These are phyloP conservation scores for Idaea aversata DNA, from an alignment of 2,888 invertebrate genomes.

Conservation along the genomic window DNA sequence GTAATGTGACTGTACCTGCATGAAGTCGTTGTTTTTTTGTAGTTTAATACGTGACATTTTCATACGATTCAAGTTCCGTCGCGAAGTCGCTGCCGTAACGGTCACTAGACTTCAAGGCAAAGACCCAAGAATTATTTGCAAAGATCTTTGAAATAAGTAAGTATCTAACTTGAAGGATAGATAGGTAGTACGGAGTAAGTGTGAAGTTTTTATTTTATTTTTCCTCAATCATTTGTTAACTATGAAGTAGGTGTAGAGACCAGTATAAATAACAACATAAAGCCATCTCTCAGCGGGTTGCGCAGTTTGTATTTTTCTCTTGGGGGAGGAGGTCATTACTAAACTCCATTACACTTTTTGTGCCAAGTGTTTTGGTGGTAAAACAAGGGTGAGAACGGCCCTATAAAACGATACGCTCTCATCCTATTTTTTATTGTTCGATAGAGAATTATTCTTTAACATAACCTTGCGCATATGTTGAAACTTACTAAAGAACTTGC, in stretches of 20 bases:
- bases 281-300: constrained; percentile 59
- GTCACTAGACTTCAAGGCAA: too few species aligned
- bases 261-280: constrained; percentile 44
- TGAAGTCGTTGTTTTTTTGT: too few species aligned
- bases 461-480: constrained; percentile 15
- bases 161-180: background rate
- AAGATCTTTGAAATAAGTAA: too few species aligned
- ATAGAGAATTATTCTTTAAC: constrained; percentile 48
- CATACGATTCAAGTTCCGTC: too few species aligned
- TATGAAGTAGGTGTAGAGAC: constrained; percentile 5
- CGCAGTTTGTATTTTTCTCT: constrained; percentile 61
- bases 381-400: constrained; percentile 79
- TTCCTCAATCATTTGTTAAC: background rate
- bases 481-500: too few species aligned
- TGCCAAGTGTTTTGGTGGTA: constrained; percentile 78
- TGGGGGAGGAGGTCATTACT: constrained; percentile 75
- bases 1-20: too few species aligned
- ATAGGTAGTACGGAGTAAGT: background rate
- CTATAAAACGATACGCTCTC: constrained; percentile 71
- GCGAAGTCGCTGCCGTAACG: too few species aligned
- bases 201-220: background rate
- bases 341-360: constrained; percentile 79
- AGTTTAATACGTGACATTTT: too few species aligned
- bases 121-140: too few species aligned
- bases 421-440: constrained; percentile 61